Base-by-base conservation (phyloP, 2,113 vertebrate species). In the Scophthalmus maximus region DNA sequence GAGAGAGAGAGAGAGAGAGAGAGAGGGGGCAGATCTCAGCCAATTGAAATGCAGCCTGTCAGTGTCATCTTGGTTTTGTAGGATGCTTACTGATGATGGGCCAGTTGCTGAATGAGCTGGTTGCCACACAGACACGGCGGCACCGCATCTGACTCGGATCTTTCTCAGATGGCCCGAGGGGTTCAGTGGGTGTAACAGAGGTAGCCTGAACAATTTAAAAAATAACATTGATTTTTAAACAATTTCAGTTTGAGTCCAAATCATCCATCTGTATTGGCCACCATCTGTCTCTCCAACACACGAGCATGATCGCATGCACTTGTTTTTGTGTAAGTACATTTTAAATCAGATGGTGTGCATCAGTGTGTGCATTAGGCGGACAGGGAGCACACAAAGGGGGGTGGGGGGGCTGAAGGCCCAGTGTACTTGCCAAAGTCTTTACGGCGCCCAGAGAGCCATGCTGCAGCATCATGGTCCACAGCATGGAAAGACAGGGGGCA, bases 401-500 rank as follows among this genome's bases (percentile, higher is more conserved):
- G 22, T 8, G 44, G 18, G 76, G 83, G 67, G 10, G 57, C 74
- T 17, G 64, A 74, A 83, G 82, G 78, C 83, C 81, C 82, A 62
- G 79, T 34, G 81, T 62, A 89, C 82, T 90, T 88, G 91, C 91
- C 87, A 92, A 90, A 79, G 89, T 89, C 90, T 91, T 89, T 91
- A 85, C 78, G 75, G 84, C 83, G 88, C 89, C 89, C 90, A 91
- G 88, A 91, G 90, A 92, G 90, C 91, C 92, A 91, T 93, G 88
- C 91, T 93, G 90, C 89, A 92, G 89, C 90, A 93, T 93, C 90
- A 93, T 93, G 92, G 92, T 92, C 92, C 93, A 86, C 93, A 94
- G 92, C 92, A 92, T 92, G 93, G 92, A 90, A 89, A 93, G 92
- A 92, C 92, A 89, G 89, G 89, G 91, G 93, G 91, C 92, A 94